These are phyloP conservation scores for Drosophila buzzatii DNA, from an alignment of 2,888 invertebrate genomes.

Conservation along the genomic window DNA sequence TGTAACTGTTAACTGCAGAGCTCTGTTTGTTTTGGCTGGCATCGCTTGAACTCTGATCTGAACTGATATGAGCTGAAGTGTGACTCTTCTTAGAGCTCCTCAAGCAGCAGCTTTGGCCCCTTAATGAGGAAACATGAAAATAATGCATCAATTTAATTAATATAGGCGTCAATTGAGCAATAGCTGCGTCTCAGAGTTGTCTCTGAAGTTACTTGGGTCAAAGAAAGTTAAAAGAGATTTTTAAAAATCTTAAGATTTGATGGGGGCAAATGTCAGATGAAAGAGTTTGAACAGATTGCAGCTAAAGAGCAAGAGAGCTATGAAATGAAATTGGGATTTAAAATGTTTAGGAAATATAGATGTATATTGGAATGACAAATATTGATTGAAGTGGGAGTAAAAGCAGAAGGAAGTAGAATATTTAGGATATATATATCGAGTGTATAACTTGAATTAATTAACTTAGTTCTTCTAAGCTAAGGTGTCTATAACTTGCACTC, in stretches of 20 bases:
- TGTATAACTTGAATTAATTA: too few relatives aligned
- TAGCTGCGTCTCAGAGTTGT: constrained; percentile 11
- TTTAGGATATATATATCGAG: background rate
- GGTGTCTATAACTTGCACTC: too few relatives aligned
- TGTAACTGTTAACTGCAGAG: constrained; percentile 36
- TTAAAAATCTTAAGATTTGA: constrained; percentile 53
- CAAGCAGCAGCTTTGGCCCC: constrained; percentile 18
- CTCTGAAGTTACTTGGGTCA: constrained; percentile 53
- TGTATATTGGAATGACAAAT: too few relatives aligned
- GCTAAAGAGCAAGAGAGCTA: background rate
- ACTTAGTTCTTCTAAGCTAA: too few relatives aligned
- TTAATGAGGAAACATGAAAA: constrained; percentile 70
- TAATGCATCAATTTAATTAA: constrained; percentile 53
- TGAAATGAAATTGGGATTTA: background rate
- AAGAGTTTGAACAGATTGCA: constrained; percentile 50
- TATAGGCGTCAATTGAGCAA: constrained; percentile 29
- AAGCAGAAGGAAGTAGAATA: background rate
- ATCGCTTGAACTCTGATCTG: constrained; percentile 62
- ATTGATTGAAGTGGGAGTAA: background rate
- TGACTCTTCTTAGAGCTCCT: constrained; percentile 21
- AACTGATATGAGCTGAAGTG: constrained; percentile 41
- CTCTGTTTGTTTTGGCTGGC: constrained; percentile 58
- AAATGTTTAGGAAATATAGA: background rate
- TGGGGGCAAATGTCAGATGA: constrained; percentile 33
- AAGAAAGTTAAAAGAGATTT: constrained; percentile 64